A percentile compares a stretch with the other conserved stretches of the same genome.
Evolutionary conservation across 2,113 vertebrate species (phyloP).

Genomic region (Microcebus ravelobensis): DNA sequence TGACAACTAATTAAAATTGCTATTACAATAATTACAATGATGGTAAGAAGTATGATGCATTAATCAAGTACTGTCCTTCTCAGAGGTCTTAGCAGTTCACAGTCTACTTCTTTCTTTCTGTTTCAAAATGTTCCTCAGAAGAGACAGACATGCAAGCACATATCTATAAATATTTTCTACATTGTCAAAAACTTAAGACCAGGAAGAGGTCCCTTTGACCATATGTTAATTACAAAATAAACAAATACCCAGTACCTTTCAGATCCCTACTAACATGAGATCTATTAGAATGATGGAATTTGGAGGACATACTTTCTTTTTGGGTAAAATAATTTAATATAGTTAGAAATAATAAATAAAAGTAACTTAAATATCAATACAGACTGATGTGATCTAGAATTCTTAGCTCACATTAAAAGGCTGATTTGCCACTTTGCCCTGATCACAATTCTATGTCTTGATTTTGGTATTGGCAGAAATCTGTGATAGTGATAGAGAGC

Average conservation of each 20-base stretch:
- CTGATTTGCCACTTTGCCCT: neutral
- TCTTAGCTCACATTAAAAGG: neutral
- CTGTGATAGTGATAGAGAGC: neutral
- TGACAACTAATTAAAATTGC: slow-evolving; percentile 57
- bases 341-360: neutral
- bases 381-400: neutral
- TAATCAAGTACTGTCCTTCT: neutral
- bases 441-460: neutral
- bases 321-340: neutral
- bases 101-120: neutral
- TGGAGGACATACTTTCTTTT: neutral
- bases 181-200: neutral
- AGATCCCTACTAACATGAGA: neutral
- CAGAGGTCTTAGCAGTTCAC: neutral
- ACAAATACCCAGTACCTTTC: neutral
- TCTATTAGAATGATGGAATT: neutral
- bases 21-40: neutral
- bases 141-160: neutral
- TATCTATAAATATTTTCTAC: neutral
- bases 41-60: neutral
- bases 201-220: neutral
- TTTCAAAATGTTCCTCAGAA: neutral
- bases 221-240: neutral
- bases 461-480: neutral
- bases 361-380: neutral